Evolutionary conservation across 2,888 invertebrate genomes (phyloP).

Genomic region (Melipona bicolor): DNA sequence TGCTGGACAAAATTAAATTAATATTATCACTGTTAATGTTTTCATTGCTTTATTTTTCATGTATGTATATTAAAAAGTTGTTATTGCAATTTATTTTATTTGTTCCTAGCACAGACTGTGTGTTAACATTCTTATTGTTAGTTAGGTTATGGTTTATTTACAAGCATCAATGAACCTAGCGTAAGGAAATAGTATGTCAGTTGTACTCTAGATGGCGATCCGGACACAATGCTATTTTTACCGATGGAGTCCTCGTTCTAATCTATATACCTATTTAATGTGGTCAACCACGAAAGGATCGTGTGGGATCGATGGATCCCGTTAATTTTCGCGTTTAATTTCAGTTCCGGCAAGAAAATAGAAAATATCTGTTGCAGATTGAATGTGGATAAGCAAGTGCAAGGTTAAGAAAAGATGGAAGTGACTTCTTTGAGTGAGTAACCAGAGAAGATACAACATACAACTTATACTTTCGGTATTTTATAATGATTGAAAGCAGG

Average conservation of each 20-base stretch:
- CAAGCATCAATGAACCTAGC: neutral
- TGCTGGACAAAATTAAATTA: neutral
- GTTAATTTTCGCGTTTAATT: constrained; percentile 60
- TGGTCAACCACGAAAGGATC: constrained; percentile 15
- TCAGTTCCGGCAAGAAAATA: constrained; percentile 59
- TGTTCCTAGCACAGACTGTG: no score
- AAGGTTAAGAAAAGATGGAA: constrained; percentile 66
- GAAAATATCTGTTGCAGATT: constrained; percentile 57
- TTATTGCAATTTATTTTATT: neutral
- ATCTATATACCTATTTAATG: neutral
- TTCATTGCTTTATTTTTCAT: neutral
- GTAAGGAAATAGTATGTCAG: neutral
- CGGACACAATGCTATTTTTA: neutral
- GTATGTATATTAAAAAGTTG: neutral
- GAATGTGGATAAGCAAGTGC: constrained; percentile 58
- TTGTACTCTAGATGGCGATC: constrained; percentile 11
- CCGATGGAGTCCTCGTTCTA: constrained; percentile 20
- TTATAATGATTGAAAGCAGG: neutral
- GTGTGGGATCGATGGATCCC: constrained; percentile 52
- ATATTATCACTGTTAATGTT: neutral
- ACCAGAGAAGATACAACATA: constrained; percentile 8
- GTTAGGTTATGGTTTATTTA: neutral
- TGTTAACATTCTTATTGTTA: no score
- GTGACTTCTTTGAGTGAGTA: constrained; percentile 71
- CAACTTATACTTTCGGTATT: neutral